These are phyloP conservation scores for Siniperca scherzeri DNA, from an alignment of 2,797 vertebrate species.

Conservation along the genomic window DNA sequence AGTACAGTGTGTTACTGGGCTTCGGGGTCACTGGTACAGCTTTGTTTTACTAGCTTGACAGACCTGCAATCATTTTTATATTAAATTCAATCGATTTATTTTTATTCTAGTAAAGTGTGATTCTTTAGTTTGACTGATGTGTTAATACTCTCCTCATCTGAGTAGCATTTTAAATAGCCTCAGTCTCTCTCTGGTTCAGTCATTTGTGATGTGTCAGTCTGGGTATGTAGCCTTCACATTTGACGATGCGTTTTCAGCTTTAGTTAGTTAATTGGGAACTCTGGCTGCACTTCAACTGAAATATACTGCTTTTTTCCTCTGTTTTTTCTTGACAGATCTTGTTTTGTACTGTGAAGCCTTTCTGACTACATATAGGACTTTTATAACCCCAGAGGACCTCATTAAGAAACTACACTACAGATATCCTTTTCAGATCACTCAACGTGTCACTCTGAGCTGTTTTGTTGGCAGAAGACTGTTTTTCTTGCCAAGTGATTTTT, in stretches of 20 bases:
- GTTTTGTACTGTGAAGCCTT: conserved; percentile 99
- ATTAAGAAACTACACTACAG: conserved; percentile 99
- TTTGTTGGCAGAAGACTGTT: conserved; percentile 30
- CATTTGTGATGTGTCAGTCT: conserved; percentile 45
- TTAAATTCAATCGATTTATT: conserved; percentile 2
- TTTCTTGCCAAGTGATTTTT: conserved; percentile 19
- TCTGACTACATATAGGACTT: conserved; percentile 97
- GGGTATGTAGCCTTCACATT: conserved; percentile 31
- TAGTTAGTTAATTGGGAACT: conserved; percentile 40
- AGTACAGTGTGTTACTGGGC: conserved; percentile 34
- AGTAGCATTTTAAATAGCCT: conserved; percentile 40
- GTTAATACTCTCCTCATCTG: conserved; percentile 5
- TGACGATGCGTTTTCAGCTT: conserved; percentile 46
- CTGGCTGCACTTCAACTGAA: conserved; percentile 42
- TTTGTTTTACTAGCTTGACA: conserved; percentile 21
- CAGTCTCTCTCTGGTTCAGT: conserved; percentile 19
- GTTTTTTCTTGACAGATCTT: conserved; percentile 86
- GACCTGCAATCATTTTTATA: conserved; percentile 4
- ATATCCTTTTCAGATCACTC: conserved; percentile 91
- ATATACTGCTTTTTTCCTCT: conserved; percentile 35
- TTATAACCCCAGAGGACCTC: conserved; percentile 97
- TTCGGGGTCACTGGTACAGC: conserved; percentile 59
- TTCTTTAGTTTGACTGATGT: conserved; percentile 27
- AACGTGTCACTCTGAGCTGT: conserved; percentile 34
- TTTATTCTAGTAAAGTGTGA: conserved; percentile 16